Evolutionary conservation across 1,140 invertebrate genomes (phyloP).

Genomic region (Reticulitermes speratus): DNA sequence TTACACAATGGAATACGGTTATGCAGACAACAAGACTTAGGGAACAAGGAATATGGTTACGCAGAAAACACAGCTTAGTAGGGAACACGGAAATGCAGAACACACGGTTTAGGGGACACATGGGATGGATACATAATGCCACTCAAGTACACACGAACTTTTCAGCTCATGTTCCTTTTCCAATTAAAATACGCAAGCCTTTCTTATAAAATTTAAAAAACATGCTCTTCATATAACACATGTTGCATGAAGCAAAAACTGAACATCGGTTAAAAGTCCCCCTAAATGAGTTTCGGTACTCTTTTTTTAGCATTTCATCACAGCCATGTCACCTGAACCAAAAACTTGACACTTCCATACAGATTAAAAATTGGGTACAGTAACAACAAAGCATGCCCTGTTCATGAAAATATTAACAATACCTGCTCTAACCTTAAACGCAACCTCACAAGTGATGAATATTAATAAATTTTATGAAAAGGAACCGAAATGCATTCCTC

Average conservation of each 20-base stretch:
- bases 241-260: background rate
- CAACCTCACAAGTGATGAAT: background rate
- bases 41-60: background rate
- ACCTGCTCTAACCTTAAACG: background rate
- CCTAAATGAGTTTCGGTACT: conserved; percentile 33
- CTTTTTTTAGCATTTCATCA: conserved; percentile 40
- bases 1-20: conserved; percentile 37
- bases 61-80: too few relatives aligned
- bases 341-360: background rate
- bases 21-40: background rate
- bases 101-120: background rate
- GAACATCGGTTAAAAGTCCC: background rate
- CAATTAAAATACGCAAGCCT: background rate
- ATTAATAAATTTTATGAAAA: conserved; percentile 5
- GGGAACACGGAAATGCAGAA: conserved; percentile 24
- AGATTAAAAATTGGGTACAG: background rate
- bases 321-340: conserved; percentile 23
- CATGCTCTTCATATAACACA: background rate
- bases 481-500: conserved; percentile 20
- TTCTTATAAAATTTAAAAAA: background rate
- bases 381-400: background rate
- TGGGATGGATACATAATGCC: background rate
- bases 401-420: background rate
- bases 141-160: background rate
- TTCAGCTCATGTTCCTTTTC: background rate